Evolutionary conservation across 2,797 vertebrate genomes (phyloP).

Genomic region (Microctenopoma stevenorrisi): DNA sequence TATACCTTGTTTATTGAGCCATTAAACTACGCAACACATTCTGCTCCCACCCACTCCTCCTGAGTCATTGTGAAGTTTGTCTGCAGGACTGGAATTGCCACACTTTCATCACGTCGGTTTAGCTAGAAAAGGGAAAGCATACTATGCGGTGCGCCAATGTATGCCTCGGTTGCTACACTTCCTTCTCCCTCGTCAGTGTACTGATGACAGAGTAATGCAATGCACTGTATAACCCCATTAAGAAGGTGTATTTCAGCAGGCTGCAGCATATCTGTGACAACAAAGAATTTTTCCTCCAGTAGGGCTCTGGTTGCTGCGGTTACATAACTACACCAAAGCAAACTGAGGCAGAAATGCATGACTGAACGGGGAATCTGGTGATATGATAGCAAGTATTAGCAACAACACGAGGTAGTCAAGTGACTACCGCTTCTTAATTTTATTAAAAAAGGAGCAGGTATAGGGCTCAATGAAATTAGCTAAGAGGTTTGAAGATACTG

Average conservation of each 20-base stretch:
- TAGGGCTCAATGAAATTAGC: too few species aligned
- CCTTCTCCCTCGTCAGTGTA: background rate
- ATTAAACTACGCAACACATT: conserved; percentile 30
- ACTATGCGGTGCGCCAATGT: too few species aligned
- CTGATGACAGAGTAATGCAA: background rate
- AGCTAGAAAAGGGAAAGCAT: background rate
- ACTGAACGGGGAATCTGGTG: background rate
- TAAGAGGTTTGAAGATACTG: too few species aligned
- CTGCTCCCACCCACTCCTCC: conserved; percentile 25
- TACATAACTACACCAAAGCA: conserved; percentile 34
- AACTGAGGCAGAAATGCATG: conserved; percentile 1
- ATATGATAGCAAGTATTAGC: too few species aligned
- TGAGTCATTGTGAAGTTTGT: conserved; percentile 33
- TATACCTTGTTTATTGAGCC: conserved; percentile 1
- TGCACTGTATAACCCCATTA: background rate
- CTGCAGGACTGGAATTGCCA: conserved; percentile 18
- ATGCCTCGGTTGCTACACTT: background rate
- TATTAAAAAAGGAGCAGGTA: background rate
- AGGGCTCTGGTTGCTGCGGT: conserved; percentile 12
- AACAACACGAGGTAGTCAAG: too few species aligned
- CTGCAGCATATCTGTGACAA: background rate
- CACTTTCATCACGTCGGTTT: conserved; percentile 19
- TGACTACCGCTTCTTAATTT: too few species aligned
- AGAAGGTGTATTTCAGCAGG: conserved; percentile 21
- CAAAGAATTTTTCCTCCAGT: conserved; percentile 17